phyloP scores from a whole-genome alignment of 2,888 invertebrate species.

The Calephelis perditalis region DNA sequence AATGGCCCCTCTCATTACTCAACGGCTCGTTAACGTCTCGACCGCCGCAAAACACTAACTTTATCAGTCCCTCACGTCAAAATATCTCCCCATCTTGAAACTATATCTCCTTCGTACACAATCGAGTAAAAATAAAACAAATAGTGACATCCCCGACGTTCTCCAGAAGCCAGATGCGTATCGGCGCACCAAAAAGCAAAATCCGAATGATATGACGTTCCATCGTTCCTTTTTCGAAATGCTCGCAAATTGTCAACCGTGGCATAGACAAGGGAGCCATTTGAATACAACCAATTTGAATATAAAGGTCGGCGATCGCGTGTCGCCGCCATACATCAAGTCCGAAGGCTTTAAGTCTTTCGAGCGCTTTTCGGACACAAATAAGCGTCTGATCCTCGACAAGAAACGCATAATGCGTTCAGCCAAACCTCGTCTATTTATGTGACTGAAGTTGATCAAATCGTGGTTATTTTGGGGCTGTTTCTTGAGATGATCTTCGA shows the following conservation, averaged over 20 bases:
- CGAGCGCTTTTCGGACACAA: slow-evolving; percentile 74
- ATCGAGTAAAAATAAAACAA: slow-evolving; percentile 62
- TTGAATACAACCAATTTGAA: slow-evolving; percentile 73
- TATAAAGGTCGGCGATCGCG: slow-evolving; percentile 73
- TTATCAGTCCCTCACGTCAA: slow-evolving; percentile 71
- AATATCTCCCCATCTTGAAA: slow-evolving; percentile 67
- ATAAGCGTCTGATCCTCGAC: slow-evolving; percentile 70
- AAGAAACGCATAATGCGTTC: slow-evolving; percentile 57
- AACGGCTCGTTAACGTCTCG: slow-evolving; percentile 68
- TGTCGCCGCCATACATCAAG: slow-evolving; percentile 72
- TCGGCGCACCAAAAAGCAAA: slow-evolving; percentile 64
- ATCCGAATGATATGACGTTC: slow-evolving; percentile 67
- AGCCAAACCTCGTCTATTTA: slow-evolving; percentile 38
- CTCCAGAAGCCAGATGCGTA: slow-evolving; percentile 67
- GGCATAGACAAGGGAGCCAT: slow-evolving; percentile 69
- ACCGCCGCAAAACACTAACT: slow-evolving; percentile 69
- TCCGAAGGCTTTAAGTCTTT: slow-evolving; percentile 68
- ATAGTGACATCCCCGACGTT: slow-evolving; percentile 46
- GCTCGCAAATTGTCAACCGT: slow-evolving; percentile 71
- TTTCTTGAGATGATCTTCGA: slow-evolving; percentile 39
- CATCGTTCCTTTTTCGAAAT: slow-evolving; percentile 68
- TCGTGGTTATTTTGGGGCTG: slow-evolving; percentile 42
- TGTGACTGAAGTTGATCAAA: slow-evolving; percentile 42
- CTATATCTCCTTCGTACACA: slow-evolving; percentile 64
- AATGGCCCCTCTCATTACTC: slow-evolving; percentile 73